Conservation (phyloP, 2,113 vertebrate genomes). For the Thermophis baileyi region DNA sequence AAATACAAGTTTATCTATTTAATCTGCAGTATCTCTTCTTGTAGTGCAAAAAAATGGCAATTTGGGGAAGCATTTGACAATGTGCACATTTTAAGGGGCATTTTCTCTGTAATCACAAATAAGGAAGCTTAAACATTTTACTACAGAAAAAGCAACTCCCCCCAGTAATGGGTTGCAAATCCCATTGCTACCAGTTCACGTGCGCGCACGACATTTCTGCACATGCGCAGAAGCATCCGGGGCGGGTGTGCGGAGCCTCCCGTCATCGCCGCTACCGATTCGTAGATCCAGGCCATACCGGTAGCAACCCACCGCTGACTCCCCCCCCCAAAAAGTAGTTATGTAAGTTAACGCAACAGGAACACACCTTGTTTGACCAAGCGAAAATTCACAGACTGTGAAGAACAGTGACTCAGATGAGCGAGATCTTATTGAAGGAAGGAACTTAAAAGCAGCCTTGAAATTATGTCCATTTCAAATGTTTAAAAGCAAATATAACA, state of each 20-base stretch:
- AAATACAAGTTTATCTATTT: not conserved
- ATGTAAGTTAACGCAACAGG: not conserved
- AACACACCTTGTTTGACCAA: not conserved
- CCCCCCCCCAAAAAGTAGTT: not conserved
- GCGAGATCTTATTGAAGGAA: not conserved
- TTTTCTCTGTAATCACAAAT: not conserved
- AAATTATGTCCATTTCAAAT: not conserved
- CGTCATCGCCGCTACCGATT: no score
- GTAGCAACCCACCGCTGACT: no score
- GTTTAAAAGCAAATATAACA: not conserved
- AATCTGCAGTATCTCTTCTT: not conserved
- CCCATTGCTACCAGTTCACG: no score
- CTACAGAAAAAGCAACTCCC: not conserved
- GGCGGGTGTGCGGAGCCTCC: no score
- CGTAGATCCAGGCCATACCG: no score
- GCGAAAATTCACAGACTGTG: not conserved
- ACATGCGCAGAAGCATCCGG: no score
- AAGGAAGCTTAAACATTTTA: not conserved
- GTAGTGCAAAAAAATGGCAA: not conserved
- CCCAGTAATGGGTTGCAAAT: no score
- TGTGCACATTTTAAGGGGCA: not conserved
- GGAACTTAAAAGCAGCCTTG: not conserved
- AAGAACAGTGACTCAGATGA: not conserved
- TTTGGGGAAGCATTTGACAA: not conserved
- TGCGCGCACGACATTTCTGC: no score